phyloP scores from a whole-genome alignment of 2,113 vertebrate species.

The Alouatta palliata region DNA sequence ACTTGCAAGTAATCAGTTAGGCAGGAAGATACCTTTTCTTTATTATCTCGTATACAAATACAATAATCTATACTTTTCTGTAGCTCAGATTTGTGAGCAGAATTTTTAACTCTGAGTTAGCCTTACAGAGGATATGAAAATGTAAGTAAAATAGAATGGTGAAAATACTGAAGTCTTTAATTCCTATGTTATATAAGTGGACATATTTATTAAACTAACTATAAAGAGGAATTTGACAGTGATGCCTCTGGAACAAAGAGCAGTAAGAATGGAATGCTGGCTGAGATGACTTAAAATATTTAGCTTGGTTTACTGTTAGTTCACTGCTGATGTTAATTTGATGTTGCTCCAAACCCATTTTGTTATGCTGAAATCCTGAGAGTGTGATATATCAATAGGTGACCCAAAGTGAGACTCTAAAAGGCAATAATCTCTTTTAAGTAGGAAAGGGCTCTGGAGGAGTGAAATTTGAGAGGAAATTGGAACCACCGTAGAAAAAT shows the following conservation, averaged over 20 bases:
- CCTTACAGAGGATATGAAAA: neutral
- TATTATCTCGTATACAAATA: neutral
- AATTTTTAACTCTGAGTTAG: neutral
- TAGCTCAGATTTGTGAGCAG: neutral
- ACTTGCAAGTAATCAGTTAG: neutral
- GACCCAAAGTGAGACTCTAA: neutral
- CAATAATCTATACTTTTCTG: neutral
- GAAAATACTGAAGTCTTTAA: neutral
- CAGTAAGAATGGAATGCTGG: neutral
- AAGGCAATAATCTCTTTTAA: neutral
- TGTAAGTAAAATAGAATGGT: neutral
- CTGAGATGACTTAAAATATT: neutral
- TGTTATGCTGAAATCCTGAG: neutral
- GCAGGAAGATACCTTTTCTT: neutral
- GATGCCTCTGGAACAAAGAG: neutral
- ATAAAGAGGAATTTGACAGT: neutral
- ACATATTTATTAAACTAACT: slow-evolving; percentile 24
- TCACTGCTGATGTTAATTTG: neutral
- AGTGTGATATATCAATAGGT: neutral
- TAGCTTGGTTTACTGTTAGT: neutral
- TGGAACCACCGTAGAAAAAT: slow-evolving; percentile 6
- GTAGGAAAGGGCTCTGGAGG: neutral
- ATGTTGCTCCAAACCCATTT: neutral
- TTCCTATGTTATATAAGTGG: neutral
- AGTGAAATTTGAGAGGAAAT: neutral